Base-by-base conservation (phyloP, 1,140 invertebrate genomes). In the Aphaenogaster floridana region DNA sequence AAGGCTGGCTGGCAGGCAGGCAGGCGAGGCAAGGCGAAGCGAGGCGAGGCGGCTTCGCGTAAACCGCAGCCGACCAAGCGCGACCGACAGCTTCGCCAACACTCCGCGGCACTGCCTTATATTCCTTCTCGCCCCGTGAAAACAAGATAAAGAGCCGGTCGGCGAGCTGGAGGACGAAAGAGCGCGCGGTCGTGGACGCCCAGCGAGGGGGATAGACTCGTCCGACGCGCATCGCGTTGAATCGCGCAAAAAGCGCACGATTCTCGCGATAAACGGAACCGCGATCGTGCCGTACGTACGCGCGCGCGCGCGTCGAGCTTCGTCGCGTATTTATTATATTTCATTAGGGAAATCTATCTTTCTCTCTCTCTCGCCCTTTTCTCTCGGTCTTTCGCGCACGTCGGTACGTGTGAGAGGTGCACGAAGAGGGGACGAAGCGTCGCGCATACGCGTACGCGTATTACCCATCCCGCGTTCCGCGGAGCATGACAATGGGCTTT, bases 11-110 rank as follows among this genome's bases (percentile, higher is more conserved):
- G 39, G 57, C 52, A 64, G 63, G 63, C 42, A 79, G 59, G 59
- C 57, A 52, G 61, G 34, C n/a, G 36, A n/a, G 52, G 42, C 50
- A 52, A 59, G 50, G 42, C 17, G 34, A 21, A 69, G 87, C 72
- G 63, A 87, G 90, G 87, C 83, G 84, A 91, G 90, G 92, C 90
- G 90, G 91, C 91, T 93, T 92, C 89, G 90, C 92, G 93, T 91
- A 94, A 91, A 95, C 95, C 95, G 92, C 94, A 95, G 92, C 91
- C 94, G 93, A 93, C 94, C 94, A 92, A 95, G 93, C 94, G 93
- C 94, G 93, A 95, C 94, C 94, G 93, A 95, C 94, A 95, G 94
- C 93, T 94, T 95, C 94, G 93, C 94, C 93, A 95, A 95, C 94
- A 95, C 94, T 95, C 94, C 91, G 88, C 92, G 89, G 88, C 89